Conservation (phyloP, 2,797 vertebrate species). For the Momotus momota region DNA sequence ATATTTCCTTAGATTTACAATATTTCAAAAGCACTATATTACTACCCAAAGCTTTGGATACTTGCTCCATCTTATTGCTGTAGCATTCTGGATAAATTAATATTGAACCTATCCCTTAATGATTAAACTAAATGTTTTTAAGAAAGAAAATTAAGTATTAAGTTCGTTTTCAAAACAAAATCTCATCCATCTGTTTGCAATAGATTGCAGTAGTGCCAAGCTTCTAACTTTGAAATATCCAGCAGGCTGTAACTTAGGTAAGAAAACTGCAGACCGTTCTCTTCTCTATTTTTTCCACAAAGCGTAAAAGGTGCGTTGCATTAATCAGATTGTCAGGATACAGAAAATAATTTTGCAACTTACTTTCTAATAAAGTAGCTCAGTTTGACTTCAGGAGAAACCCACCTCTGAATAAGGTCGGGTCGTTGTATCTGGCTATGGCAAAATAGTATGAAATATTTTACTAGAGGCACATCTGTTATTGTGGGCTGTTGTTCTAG, state of each 20-base stretch:
- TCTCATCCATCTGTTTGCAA: background rate
- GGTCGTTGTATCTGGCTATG: background rate
- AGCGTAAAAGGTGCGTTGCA: background rate
- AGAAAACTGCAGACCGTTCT: background rate
- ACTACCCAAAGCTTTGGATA: background rate
- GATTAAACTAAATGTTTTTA: background rate
- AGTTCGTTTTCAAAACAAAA: background rate
- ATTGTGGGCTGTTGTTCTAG: background rate
- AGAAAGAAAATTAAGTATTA: background rate
- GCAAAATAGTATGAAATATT: background rate
- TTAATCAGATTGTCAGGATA: background rate
- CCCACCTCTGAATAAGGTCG: background rate
- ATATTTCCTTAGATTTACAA: background rate
- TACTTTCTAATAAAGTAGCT: background rate
- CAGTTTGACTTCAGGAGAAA: background rate
- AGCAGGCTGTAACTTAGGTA: background rate
- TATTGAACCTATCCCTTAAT: background rate
- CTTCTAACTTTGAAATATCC: background rate
- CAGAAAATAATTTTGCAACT: background rate
- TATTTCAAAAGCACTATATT: background rate
- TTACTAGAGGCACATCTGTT: background rate
- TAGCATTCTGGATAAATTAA: background rate
- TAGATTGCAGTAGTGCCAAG: background rate
- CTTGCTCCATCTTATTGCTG: background rate
- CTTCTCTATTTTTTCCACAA: background rate